Evolutionary conservation across 2,888 invertebrate genomes (phyloP).

Genomic region (Lithosia quadra): DNA sequence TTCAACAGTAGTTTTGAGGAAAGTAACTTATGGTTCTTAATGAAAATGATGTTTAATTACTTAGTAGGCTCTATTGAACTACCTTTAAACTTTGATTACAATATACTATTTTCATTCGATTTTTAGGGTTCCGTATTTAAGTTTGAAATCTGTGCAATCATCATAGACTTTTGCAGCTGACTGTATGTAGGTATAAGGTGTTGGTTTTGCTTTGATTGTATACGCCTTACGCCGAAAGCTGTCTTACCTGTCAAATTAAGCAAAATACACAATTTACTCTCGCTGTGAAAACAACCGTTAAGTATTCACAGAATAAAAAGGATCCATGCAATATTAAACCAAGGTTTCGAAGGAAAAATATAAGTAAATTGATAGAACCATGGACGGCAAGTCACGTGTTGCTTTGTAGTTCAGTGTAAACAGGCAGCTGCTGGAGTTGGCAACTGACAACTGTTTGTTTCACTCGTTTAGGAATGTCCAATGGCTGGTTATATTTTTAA

Average conservation of each 20-base stretch:
- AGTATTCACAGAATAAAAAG: neutral
- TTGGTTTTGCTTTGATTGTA: too few species aligned
- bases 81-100: too few species aligned
- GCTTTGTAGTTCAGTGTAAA: neutral
- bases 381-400: slow-evolving; percentile 3
- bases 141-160: too few species aligned
- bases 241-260: neutral
- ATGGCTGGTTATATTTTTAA: neutral
- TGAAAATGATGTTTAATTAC: too few species aligned
- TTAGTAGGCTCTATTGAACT: too few species aligned
- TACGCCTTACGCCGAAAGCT: neutral
- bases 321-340: neutral
- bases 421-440: neutral
- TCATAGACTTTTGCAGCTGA: too few species aligned
- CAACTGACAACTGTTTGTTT: neutral
- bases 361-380: neutral
- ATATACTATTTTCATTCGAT: too few species aligned
- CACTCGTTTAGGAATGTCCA: neutral
- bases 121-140: too few species aligned
- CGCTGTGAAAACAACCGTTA: neutral
- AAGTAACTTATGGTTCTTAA: too few species aligned
- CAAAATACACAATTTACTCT: neutral
- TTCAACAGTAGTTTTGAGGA: too few species aligned
- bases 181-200: too few species aligned
- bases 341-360: neutral